These are phyloP conservation scores for Drosophila watanabei DNA, from an alignment of 1,140 invertebrate species.

Conservation along the genomic window DNA sequence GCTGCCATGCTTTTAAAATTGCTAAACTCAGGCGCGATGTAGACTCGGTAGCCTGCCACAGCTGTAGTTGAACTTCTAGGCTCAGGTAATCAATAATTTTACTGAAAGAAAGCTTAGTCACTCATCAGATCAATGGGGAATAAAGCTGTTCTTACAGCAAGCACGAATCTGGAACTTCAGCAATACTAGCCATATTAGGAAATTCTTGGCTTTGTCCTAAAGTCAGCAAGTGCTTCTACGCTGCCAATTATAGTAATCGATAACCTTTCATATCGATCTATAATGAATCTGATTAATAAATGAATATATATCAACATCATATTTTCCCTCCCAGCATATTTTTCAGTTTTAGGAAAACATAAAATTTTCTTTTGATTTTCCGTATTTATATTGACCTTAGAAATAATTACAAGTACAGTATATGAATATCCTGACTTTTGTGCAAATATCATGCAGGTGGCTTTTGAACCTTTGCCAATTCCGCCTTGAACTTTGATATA, in stretches of 20 bases:
- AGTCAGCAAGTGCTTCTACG: not conserved
- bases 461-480: slow-evolving; percentile 91
- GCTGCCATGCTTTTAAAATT: slow-evolving; percentile 21
- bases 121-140: no score
- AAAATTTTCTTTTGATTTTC: not conserved
- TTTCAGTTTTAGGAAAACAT: no score
- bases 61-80: slow-evolving; percentile 18
- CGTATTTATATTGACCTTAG: not conserved
- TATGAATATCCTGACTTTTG: not conserved
- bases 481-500: slow-evolving; percentile 95
- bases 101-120: not conserved
- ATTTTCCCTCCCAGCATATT: no score
- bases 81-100: slow-evolving; percentile 25
- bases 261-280: not conserved
- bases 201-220: not conserved
- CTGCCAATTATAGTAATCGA: not conserved
- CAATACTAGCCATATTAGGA: not conserved
- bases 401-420: slow-evolving; percentile 1
- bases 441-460: slow-evolving; percentile 35
- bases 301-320: no score
- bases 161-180: slow-evolving; percentile 20
- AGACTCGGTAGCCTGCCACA: slow-evolving; percentile 34
- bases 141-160: slow-evolving; percentile 25
- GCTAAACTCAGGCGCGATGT: not conserved
- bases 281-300: not conserved